Evolutionary conservation across 2,888 invertebrate species (phyloP), one percentile per base, ranked within the genome.

Genomic region (Harpalus rubripes): DNA sequence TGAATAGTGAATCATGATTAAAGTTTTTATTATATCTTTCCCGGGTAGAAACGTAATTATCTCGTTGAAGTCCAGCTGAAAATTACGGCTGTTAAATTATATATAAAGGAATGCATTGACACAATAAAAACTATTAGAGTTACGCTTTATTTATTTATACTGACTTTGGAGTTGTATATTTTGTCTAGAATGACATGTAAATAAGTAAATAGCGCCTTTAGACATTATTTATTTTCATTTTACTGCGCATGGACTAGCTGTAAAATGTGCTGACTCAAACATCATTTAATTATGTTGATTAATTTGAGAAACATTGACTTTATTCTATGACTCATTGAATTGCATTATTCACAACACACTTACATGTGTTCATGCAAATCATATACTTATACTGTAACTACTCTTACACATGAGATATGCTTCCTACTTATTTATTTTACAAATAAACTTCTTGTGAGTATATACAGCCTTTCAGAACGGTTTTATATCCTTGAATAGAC

Each of bases 141-240:
- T 52, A 12, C 44, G 44, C 44, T 52, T 52, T 52, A 52, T 52
- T 52, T 52, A 52, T 52, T 52, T 52, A 52, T 12, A 6, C 12
- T 52, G 44, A 52, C 44, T 12, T 6, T 52, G 12, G 44, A 8
- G 44, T 52, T 12, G 44, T 52, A 52, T 52, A 52, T 52, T 12
- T 52, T 52, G 44, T 52, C 44, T 12, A 52, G 44, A 52, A 52
- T 52, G 44, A 52, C 44, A 52, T 52, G 44, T 52, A 52, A 52
- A 52, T 52, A 52, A 52, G 10, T 52, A 52, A 52, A 52, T 52
- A 52, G 44, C 10, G 7, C 10, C 44, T 52, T 32, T 52, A 52
- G 12, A 52, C 44, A 52, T 52, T 52, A 52, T 52, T 52, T 52
- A 52, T 52, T 52, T 52, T 52, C 44, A 52, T 52, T 52, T 52